Evolutionary conservation across 2,113 vertebrate species (phyloP), one percentile per base, ranked within the genome.

Genomic region (Oreochromis aureus): DNA sequence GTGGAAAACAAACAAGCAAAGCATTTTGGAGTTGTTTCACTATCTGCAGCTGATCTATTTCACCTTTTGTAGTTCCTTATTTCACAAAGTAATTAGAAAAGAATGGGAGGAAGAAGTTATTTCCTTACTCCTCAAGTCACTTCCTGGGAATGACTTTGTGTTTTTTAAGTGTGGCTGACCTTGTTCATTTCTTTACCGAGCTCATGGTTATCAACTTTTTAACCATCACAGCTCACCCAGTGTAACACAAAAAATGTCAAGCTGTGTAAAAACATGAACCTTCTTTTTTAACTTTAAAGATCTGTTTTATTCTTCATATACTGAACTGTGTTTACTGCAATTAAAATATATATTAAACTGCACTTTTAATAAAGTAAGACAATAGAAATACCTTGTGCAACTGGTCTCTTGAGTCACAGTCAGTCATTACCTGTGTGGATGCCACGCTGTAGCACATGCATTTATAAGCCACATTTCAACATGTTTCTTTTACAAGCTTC

Each of bases 121-220:
- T 86, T 89, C 79, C 80, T 90, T 63, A 81, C 66, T 73, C 41
- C 48, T 78, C 24, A 58, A 11, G 63, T 41, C 16, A 84, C 80
- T 87, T 90, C 79, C 84, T 79, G 55, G 11, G 6, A 71, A 55
- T 88, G 36, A 59, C 53, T 12, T 5, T 63, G 41, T 39, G 58
- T 73, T 44, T 30, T 30, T 24, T 3, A 39, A 41, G 16, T 34
- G 32, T 2, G 32, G 24, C 39, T 59, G 27, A 73, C 13, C 13
- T 19, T 5, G 36, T 80, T 83, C 22, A 80, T 73, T 86, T 59
- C 22, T 30, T 58, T 34, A 69, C 55, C 32, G 15, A 79, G 18
- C 18, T 53, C 69, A 24, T 90, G 80, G 3, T 58, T 24, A 39
- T 91, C 71, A 32, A 0, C 71, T 51, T 32, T n/a, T 78, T 78